Percentiles rank a stretch among this genome's conserved stretches.
These are phyloP conservation scores for Philaethria dido DNA, from an alignment of 2,888 invertebrate species.

Conservation along the genomic window DNA sequence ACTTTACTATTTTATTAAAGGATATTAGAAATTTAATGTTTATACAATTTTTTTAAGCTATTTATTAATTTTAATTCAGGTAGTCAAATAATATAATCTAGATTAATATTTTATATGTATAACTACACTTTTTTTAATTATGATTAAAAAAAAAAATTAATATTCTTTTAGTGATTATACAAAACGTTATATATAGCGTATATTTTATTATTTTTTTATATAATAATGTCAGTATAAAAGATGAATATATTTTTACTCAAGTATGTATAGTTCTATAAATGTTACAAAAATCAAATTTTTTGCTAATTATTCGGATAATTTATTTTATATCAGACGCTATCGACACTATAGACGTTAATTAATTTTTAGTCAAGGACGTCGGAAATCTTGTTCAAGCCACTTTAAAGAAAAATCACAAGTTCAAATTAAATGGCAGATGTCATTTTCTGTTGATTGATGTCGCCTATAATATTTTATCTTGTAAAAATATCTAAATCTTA, in stretches of 20 bases:
- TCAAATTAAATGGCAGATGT: conserved; percentile 20
- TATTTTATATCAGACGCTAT: conserved; percentile 15
- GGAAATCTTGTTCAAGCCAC: conserved; percentile 19
- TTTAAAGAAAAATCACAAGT: conserved; percentile 21
- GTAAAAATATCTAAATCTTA: not conserved
- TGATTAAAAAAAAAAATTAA: too few species aligned
- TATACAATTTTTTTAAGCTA: too few species aligned
- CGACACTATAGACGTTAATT: conserved; percentile 9
- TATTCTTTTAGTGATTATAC: too few species aligned
- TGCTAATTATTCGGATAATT: not conserved
- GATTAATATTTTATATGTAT: too few species aligned
- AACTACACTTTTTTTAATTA: too few species aligned
- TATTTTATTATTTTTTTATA: too few species aligned
- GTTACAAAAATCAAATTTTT: not conserved
- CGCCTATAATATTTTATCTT: not conserved
- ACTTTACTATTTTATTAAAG: too few species aligned
- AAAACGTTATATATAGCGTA: too few species aligned
- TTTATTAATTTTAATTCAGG: too few species aligned
- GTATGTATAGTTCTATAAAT: not conserved
- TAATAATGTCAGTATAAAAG: not conserved
- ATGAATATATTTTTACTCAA: not conserved
- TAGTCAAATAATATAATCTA: too few species aligned
- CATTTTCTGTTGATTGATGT: conserved; percentile 19
- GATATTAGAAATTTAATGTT: too few species aligned
- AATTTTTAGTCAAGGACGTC: conserved; percentile 25